These are phyloP conservation scores for Thryonomys swinderianus DNA, from an alignment of 2,113 vertebrate species.

Conservation along the genomic window DNA sequence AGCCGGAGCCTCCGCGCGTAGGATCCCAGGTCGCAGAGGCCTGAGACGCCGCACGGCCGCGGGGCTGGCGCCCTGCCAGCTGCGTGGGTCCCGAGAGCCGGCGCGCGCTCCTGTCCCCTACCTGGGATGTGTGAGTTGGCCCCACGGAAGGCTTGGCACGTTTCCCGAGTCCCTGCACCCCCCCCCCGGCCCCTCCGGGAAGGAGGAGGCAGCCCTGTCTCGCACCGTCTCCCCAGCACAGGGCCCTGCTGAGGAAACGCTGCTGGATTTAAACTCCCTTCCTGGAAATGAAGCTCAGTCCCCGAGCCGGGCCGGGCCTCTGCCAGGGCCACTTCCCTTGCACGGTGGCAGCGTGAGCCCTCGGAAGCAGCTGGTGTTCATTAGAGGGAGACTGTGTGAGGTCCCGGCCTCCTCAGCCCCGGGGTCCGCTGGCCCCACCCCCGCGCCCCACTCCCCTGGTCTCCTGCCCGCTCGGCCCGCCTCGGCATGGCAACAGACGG, in stretches of 20 bases:
- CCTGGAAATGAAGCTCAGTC: background rate
- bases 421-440: background rate
- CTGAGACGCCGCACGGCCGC: no score
- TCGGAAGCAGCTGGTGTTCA: background rate
- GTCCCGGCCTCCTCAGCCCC: background rate
- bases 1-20: no score
- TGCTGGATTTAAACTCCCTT: background rate
- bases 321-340: background rate
- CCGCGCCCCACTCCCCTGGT: background rate
- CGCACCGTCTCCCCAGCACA: background rate
- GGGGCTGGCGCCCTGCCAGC: fast-evolving
- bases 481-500: fast-evolving
- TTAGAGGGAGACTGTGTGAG: background rate
- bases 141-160: background rate
- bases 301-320: background rate
- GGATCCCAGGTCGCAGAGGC: background rate
- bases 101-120: background rate
- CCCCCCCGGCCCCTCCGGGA: background rate
- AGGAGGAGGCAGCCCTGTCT: background rate
- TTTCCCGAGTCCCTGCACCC: background rate
- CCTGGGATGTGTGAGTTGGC: background rate
- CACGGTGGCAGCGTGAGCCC: background rate
- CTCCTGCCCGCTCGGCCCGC: background rate
- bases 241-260: background rate
- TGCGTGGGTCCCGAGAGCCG: background rate